These are phyloP conservation scores for Cheilinus undulatus DNA, from an alignment of 2,113 vertebrate species.

Conservation along the genomic window DNA sequence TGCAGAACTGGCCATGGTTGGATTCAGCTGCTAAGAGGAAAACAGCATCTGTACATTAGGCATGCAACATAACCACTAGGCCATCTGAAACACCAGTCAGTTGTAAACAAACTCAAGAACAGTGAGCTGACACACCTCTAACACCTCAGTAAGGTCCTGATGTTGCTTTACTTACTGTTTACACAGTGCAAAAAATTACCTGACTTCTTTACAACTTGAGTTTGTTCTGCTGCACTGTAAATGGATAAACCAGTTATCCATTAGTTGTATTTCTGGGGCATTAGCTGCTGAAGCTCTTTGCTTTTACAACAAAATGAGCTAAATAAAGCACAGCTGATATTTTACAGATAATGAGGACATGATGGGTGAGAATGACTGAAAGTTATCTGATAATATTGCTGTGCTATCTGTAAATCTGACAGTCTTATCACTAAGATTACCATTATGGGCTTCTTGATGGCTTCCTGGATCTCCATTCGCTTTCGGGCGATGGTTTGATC, in stretches of 20 bases:
- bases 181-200: not conserved
- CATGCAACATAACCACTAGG: too few species aligned
- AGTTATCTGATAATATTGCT: too few species aligned
- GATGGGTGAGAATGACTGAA: not conserved
- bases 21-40: too few species aligned
- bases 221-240: not conserved
- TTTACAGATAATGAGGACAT: not conserved
- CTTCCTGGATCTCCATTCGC: conserved; percentile 99
- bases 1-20: too few species aligned
- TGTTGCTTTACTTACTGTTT: not conserved
- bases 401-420: not conserved
- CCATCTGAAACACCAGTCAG: too few species aligned
- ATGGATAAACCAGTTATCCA: not conserved
- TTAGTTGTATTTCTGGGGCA: not conserved
- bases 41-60: too few species aligned
- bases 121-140: not conserved
- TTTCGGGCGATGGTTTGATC: conserved; percentile 98
- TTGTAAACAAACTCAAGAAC: too few species aligned
- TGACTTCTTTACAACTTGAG: not conserved
- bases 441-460: conserved; percentile 98
- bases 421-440: conserved; percentile 68
- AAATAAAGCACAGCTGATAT: too few species aligned
- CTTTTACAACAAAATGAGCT: too few species aligned
- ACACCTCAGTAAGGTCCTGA: not conserved
- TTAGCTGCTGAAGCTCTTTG: not conserved